Evolutionary conservation across 2,888 invertebrate species (phyloP).

Genomic region (Mylabris sibirica): DNA sequence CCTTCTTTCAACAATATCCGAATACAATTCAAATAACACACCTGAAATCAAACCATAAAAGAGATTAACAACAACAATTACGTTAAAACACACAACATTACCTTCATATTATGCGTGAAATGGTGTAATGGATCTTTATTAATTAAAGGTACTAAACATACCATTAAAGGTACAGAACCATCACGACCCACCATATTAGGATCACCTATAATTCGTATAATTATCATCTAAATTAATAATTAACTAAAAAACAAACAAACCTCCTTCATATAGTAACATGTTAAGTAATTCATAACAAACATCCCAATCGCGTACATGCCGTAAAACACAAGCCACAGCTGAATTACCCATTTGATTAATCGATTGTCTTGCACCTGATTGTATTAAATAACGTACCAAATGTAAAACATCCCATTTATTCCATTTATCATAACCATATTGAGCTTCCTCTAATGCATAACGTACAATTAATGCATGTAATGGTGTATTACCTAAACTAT

Average conservation of each 20-base stretch:
- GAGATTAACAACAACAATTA: too few relatives aligned
- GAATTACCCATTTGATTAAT: conserved; percentile 76
- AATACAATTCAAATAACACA: conserved; percentile 76
- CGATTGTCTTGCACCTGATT: conserved; percentile 71
- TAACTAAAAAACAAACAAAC: conserved; percentile 49
- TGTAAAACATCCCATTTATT: conserved; percentile 79
- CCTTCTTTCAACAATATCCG: conserved; percentile 73
- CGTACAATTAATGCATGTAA: conserved; percentile 71
- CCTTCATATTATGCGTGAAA: conserved; percentile 78
- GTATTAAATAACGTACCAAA: conserved; percentile 68
- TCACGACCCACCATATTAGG: conserved; percentile 76
- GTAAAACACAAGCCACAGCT: conserved; percentile 73
- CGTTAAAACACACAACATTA: too few relatives aligned
- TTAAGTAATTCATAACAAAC: conserved; percentile 68
- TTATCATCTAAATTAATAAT: conserved; percentile 28
- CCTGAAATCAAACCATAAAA: conserved; percentile 56
- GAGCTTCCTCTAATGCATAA: conserved; percentile 74
- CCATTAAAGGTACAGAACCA: conserved; percentile 77
- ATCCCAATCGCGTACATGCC: conserved; percentile 75
- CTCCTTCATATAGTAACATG: conserved; percentile 68
- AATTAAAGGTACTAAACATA: conserved; percentile 76
- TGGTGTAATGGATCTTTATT: conserved; percentile 77
- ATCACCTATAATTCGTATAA: conserved; percentile 59
- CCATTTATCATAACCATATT: conserved; percentile 74
- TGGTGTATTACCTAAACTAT: conserved; percentile 77